A percentile compares a stretch with the other conserved stretches of the same genome.
These are phyloP conservation scores for Yponomeuta cagnagella DNA, from an alignment of 2,888 invertebrate species.

Conservation along the genomic window DNA sequence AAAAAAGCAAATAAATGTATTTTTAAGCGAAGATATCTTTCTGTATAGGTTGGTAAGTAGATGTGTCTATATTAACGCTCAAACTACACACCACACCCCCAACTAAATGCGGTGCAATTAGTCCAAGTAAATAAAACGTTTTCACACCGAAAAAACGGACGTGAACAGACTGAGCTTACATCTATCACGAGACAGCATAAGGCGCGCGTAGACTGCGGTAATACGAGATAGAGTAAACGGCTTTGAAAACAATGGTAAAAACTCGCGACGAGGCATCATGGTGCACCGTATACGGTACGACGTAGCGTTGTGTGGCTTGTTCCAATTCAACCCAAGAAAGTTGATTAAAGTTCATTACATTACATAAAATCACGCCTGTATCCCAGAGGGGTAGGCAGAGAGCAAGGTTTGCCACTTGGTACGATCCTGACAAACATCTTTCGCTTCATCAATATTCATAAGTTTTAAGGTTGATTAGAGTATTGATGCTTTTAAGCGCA, in stretches of 20 bases:
- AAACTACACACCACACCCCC: neutral
- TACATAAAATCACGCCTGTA: no score
- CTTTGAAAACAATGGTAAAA: conserved; percentile 13
- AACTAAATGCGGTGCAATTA: conserved; percentile 13
- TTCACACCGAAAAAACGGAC: conserved; percentile 3
- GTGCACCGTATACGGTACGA: neutral
- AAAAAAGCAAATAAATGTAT: no score
- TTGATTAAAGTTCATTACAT: neutral
- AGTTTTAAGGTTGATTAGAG: no score
- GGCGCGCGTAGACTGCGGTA: neutral
- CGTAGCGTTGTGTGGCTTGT: neutral
- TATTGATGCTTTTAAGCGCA: no score
- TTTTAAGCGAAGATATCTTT: neutral
- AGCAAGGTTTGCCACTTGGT: no score
- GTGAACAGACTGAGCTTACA: neutral
- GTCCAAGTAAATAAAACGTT: conserved; percentile 5
- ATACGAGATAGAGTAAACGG: conserved; percentile 3
- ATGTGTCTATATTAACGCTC: neutral
- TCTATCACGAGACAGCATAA: neutral
- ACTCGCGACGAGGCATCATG: neutral
- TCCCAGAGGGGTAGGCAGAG: no score
- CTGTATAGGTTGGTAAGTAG: neutral
- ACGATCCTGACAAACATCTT: no score
- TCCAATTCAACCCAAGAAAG: neutral
- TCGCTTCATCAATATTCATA: no score